These are phyloP conservation scores for Drosophila equinoxialis DNA, from an alignment of 1,140 invertebrate genomes.

Conservation along the genomic window DNA sequence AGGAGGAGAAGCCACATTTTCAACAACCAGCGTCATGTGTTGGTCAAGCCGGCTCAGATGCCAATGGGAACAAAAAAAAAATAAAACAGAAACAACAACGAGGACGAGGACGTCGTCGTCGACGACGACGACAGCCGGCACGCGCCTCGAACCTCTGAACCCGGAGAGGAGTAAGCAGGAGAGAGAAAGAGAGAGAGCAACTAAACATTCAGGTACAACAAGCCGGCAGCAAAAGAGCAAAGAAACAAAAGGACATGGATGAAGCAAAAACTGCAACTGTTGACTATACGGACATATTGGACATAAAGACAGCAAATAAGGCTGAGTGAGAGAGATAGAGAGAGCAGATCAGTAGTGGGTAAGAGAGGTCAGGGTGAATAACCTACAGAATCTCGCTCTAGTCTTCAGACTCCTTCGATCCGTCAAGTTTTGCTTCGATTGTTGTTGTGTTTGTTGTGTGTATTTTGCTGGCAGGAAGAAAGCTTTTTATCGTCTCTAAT, in stretches of 20 bases:
- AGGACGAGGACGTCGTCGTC: constrained; percentile 65
- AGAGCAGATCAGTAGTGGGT: neutral
- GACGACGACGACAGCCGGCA: constrained; percentile 74
- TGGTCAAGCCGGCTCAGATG: constrained; percentile 36
- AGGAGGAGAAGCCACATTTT: constrained; percentile 24
- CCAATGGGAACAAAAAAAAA: constrained; percentile 21
- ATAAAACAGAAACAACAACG: constrained; percentile 19
- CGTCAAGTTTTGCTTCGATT: constrained; percentile 12
- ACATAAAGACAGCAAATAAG: too few relatives aligned
- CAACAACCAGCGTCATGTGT: constrained; percentile 65
- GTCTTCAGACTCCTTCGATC: constrained; percentile 7
- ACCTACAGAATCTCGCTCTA: constrained; percentile 62
- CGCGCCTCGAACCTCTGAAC: constrained; percentile 64
- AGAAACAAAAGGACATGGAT: constrained; percentile 43
- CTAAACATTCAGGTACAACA: constrained; percentile 51
- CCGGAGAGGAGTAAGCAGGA: constrained; percentile 5
- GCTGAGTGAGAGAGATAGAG: neutral
- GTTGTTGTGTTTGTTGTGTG: constrained; percentile 40
- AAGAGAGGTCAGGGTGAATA: constrained; percentile 48
- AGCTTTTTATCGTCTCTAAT: constrained; percentile 74
- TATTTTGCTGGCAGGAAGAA: constrained; percentile 70
- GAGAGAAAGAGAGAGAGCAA: neutral
- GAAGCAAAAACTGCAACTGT: constrained; percentile 61
- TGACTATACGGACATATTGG: constrained; percentile 25
- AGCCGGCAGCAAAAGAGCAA: constrained; percentile 22